phyloP scores from a whole-genome alignment of 53 echinoderm and acorn worm species.

The Pentamera pediparva region DNA sequence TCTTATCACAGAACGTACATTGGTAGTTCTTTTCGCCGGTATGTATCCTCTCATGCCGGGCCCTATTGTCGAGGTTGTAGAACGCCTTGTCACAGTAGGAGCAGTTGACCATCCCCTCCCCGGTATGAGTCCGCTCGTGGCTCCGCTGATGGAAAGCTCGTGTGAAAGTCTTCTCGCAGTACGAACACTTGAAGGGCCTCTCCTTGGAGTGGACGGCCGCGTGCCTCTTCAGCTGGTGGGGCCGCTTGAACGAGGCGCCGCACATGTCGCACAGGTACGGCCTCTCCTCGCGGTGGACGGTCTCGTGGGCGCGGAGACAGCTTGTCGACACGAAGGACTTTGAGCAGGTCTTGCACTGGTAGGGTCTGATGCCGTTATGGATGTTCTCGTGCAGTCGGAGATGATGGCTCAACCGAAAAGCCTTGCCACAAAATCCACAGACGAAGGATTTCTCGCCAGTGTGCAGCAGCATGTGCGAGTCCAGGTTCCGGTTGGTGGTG shows the following conservation, averaged over 20 bases:
- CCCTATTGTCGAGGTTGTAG: not conserved
- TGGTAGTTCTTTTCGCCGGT: conserved; percentile 4
- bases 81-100: conserved; percentile 1
- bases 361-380: conserved; percentile 8
- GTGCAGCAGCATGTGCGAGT: conserved; percentile 1
- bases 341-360: conserved; percentile 11
- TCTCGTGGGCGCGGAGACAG: conserved; percentile 9
- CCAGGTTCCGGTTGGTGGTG: not conserved
- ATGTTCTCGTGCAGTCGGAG: conserved; percentile 11
- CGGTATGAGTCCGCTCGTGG: conserved; percentile 10
- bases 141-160: conserved; percentile 13
- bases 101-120: conserved; percentile 3
- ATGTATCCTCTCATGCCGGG: conserved; percentile 6
- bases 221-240: conserved; percentile 19
- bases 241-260: conserved; percentile 5
- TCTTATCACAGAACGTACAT: conserved; percentile 9
- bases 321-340: conserved; percentile 17
- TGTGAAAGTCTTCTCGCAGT: conserved; percentile 1
- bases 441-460: conserved; percentile 21
- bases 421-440: conserved; percentile 20
- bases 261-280: conserved; percentile 11
- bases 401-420: conserved; percentile 15
- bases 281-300: conserved; percentile 6
- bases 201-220: conserved; percentile 5
- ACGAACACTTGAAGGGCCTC: conserved; percentile 15